Conservation (phyloP, 2,797 vertebrate species). For the Gymnopithys bicolor region DNA sequence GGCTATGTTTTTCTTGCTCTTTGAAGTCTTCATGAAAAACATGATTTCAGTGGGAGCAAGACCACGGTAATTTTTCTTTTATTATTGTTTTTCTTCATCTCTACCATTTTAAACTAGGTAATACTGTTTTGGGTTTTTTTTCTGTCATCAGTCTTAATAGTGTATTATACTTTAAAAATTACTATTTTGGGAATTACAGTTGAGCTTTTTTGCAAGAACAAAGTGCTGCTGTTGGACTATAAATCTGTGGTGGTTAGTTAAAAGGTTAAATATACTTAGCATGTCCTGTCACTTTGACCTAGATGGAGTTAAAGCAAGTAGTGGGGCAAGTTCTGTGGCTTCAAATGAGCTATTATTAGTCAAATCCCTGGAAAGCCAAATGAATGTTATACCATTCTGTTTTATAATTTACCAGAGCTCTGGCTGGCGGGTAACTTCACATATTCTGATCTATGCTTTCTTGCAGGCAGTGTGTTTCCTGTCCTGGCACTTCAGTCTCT, state of each 20-base stretch:
- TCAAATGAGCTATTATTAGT: not conserved
- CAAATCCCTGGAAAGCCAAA: not conserved
- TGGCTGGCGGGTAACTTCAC: not conserved
- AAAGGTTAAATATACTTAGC: conserved; percentile 10
- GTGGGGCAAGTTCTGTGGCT: not conserved
- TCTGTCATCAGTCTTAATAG: conserved; percentile 10
- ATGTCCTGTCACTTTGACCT: not conserved
- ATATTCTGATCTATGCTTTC: not conserved
- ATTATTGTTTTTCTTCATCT: not conserved
- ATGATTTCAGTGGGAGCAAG: not conserved
- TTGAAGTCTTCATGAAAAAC: conserved; percentile 26
- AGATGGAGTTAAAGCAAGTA: not conserved
- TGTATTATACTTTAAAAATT: not conserved
- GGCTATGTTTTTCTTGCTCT: not conserved
- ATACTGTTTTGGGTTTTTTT: not conserved
- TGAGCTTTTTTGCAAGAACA: not conserved
- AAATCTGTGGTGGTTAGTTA: conserved; percentile 5
- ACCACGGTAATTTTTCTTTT: conserved; percentile 18
- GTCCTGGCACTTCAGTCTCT: not conserved
- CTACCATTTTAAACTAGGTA: conserved; percentile 5
- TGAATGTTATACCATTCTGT: not conserved
- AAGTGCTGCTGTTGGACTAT: not conserved
- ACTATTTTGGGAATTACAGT: not conserved
- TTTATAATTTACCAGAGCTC: not conserved
- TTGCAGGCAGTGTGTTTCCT: not conserved